Conservation (phyloP, 92 coral and sea anemone genomes). For the Parazoanthus atlanticus region DNA sequence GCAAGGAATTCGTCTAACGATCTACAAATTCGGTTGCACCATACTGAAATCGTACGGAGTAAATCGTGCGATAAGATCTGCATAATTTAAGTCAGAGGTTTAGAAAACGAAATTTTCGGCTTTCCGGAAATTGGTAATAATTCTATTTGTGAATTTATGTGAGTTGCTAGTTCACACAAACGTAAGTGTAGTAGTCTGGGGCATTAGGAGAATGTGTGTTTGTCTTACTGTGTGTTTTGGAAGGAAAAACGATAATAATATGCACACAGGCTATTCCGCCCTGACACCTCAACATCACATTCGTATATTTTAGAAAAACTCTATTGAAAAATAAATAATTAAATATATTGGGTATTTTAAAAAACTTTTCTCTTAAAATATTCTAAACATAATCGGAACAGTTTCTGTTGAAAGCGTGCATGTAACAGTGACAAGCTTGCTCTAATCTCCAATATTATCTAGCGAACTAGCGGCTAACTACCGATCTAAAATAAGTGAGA, state of each 20-base stretch:
- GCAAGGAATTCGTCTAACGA: background rate
- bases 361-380: too few relatives aligned
- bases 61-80: background rate
- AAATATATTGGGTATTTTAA: background rate
- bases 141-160: background rate
- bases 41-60: background rate
- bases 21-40: background rate
- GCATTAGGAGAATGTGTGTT: background rate
- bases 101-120: background rate
- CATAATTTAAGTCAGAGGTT: background rate
- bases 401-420: background rate
- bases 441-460: background rate
- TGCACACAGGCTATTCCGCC: background rate
- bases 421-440: background rate
- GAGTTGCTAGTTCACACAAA: background rate
- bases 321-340: too few relatives aligned
- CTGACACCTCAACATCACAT: background rate
- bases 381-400: too few relatives aligned
- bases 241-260: background rate
- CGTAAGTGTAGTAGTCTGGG: background rate
- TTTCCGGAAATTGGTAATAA: background rate
- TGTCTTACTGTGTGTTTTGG: background rate
- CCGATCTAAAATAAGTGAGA: background rate
- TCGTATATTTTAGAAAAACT: too few relatives aligned
- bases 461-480: background rate